Conservation (phyloP, 2,888 invertebrate genomes). For the Philopedon plagiatum region DNA sequence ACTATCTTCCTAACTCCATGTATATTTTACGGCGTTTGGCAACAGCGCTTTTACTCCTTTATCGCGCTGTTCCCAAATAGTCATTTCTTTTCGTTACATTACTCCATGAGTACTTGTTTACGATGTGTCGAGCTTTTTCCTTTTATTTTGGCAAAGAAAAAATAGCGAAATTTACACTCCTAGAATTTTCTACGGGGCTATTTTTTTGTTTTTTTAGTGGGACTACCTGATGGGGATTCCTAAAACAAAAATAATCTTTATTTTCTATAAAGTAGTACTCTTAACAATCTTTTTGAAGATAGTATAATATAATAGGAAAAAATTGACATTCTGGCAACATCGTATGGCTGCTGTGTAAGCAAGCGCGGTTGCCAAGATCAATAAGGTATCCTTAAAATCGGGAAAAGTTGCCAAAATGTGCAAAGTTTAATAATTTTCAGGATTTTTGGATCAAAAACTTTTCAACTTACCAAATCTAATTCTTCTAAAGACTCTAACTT, state of each 20-base stretch:
- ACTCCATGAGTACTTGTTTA: constrained; percentile 12
- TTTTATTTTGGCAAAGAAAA: constrained; percentile 32
- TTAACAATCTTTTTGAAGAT: no score
- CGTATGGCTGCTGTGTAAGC: background rate
- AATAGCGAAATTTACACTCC: constrained; percentile 22
- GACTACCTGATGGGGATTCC: constrained; percentile 63
- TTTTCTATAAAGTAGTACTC: no score
- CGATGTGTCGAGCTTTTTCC: background rate
- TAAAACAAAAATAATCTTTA: constrained; percentile 50
- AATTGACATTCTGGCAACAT: background rate
- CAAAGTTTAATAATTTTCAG: background rate
- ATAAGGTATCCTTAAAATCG: background rate
- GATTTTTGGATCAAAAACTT: background rate
- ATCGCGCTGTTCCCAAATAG: background rate
- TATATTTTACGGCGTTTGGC: constrained; percentile 1
- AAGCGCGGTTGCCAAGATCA: background rate
- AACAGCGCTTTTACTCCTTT: background rate
- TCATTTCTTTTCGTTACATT: background rate
- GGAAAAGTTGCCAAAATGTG: background rate
- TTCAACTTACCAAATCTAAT: constrained; percentile 71
- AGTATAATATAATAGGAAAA: background rate
- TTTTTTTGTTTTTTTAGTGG: constrained; percentile 61
- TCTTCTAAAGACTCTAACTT: constrained; percentile 78
- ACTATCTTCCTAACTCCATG: background rate
- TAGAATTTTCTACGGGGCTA: constrained; percentile 49